Evolutionary conservation across 2,888 invertebrate species (phyloP).

Genomic region (Dynastes grantii): DNA sequence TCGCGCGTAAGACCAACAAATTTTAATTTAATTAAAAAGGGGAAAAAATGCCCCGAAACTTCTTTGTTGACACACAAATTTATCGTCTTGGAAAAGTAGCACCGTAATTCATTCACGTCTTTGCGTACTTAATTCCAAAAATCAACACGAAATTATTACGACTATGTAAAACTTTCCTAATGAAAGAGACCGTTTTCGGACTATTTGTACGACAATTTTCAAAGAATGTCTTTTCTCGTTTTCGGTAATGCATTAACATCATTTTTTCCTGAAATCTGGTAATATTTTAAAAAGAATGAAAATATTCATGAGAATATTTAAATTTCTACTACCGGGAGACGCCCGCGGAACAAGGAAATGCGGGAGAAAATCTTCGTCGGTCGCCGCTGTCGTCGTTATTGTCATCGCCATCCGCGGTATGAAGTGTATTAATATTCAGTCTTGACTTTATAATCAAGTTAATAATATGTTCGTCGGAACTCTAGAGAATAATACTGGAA

Average conservation of each 20-base stretch:
- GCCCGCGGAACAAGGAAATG: slow-evolving; percentile 22
- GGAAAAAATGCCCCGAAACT: too few species aligned
- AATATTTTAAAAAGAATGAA: slow-evolving; percentile 48
- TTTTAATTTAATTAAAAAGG: too few species aligned
- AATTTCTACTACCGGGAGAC: slow-evolving; percentile 42
- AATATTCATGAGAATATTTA: slow-evolving; percentile 47
- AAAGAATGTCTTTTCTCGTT: slow-evolving; percentile 3
- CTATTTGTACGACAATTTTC: slow-evolving; percentile 36
- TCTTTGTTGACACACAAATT: slow-evolving; percentile 9
- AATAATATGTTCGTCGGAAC: slow-evolving; percentile 43
- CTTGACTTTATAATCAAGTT: slow-evolving; percentile 48
- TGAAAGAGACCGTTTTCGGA: slow-evolving; percentile 25
- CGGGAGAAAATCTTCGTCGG: slow-evolving; percentile 31
- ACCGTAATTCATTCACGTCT: slow-evolving; percentile 17
- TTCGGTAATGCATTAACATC: slow-evolving; percentile 43
- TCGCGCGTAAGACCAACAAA: too few species aligned
- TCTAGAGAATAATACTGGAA: slow-evolving; percentile 38
- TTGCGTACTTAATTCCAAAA: slow-evolving; percentile 35
- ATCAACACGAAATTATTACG: slow-evolving; percentile 36
- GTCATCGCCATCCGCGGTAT: slow-evolving; percentile 42
- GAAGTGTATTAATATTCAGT: slow-evolving; percentile 47
- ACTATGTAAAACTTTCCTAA: slow-evolving; percentile 24
- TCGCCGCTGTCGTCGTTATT: slow-evolving; percentile 30
- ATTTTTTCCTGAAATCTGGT: slow-evolving; percentile 36
- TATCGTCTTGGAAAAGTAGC: slow-evolving; percentile 15